Conservation (phyloP, 2,888 invertebrate species). For the Spilosoma lubricipeda region DNA sequence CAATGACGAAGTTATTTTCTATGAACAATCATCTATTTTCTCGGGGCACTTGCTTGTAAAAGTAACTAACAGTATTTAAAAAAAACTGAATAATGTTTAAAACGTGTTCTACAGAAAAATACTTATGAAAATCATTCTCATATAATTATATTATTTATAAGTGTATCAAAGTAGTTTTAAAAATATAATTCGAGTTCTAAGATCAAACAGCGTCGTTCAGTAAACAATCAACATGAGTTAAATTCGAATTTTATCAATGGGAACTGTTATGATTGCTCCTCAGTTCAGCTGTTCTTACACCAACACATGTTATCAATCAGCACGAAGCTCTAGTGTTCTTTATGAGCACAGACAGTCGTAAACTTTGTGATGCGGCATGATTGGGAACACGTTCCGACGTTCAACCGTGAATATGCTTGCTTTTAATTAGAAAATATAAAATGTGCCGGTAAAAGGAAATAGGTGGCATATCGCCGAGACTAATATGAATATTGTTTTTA, state of each 20-base stretch:
- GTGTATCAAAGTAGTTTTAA: no score
- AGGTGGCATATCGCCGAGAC: slow-evolving; percentile 48
- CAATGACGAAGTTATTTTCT: no score
- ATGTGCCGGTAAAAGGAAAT: slow-evolving; percentile 65
- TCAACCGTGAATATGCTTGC: slow-evolving; percentile 70
- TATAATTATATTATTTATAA: no score
- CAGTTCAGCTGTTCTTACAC: slow-evolving; percentile 53
- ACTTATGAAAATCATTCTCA: no score
- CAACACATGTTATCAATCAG: slow-evolving; percentile 82
- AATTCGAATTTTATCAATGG: slow-evolving; percentile 36
- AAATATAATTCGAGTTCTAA: not conserved
- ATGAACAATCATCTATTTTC: no score
- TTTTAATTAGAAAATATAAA: slow-evolving; percentile 79
- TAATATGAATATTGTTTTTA: slow-evolving; percentile 34
- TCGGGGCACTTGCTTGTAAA: no score
- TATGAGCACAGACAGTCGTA: slow-evolving; percentile 82
- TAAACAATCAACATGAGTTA: slow-evolving; percentile 33
- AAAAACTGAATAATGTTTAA: no score
- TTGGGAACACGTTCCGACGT: slow-evolving; percentile 79
- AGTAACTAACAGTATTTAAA: no score
- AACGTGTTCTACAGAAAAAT: no score
- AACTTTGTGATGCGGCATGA: slow-evolving; percentile 75
- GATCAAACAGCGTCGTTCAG: slow-evolving; percentile 24
- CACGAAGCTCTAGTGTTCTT: slow-evolving; percentile 68
- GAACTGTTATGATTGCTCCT: slow-evolving; percentile 41